A percentile compares a stretch with the other conserved stretches of the same genome.
Conservation (phyloP, 2,113 vertebrate species). For the Takifugu flavidus region DNA sequence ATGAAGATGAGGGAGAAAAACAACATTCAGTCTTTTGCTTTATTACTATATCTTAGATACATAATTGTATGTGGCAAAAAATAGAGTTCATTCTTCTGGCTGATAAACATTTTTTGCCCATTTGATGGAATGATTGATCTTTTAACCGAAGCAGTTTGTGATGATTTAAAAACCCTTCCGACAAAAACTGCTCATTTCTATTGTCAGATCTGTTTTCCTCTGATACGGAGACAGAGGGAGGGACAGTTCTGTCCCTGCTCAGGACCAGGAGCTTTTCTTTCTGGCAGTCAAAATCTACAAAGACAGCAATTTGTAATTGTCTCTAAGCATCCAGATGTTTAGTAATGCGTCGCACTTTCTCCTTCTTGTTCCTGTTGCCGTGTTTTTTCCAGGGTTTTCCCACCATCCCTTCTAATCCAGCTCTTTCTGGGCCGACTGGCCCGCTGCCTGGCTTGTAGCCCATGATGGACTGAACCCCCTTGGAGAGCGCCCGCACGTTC, state of each 20-base stretch:
- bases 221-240: too few species aligned
- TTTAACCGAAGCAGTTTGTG: background rate
- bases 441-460: conserved; percentile 83
- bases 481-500: conserved; percentile 87
- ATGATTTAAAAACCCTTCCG: background rate
- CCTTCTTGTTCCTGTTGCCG: conserved; percentile 92
- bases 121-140: conserved; percentile 1
- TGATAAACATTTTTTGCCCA: background rate
- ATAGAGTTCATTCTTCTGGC: background rate
- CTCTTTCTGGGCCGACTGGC: conserved; percentile 36
- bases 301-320: conserved; percentile 6
- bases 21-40: conserved; percentile 13
- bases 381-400: conserved; percentile 98
- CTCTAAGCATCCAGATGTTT: conserved; percentile 89
- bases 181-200: too few species aligned
- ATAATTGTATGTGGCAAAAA: background rate
- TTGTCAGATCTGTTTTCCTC: too few species aligned
- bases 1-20: background rate
- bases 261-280: background rate
- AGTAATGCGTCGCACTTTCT: conserved; percentile 88
- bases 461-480: conserved; percentile 85
- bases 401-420: conserved; percentile 25
- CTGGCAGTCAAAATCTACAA: conserved; percentile 9
- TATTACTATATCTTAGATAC: background rate
- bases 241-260: too few species aligned